A percentile compares a stretch with the other conserved stretches of the same genome.
These are phyloP conservation scores for Mesoclemmys tuberculata DNA, from an alignment of 2,113 vertebrate genomes.

Conservation along the genomic window DNA sequence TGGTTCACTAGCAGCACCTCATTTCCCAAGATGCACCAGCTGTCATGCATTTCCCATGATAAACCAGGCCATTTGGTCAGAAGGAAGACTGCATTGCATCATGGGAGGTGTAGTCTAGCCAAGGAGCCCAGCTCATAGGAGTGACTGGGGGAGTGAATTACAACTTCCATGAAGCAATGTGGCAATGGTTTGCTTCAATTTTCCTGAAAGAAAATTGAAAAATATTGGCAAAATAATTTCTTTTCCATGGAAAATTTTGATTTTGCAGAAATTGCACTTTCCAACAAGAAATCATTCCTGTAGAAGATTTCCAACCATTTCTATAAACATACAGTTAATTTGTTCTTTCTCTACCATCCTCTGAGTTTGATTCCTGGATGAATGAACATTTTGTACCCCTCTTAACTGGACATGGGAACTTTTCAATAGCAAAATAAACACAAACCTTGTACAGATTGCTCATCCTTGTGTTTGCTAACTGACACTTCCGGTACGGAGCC, in stretches of 20 bases:
- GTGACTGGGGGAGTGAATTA: too few relatives aligned
- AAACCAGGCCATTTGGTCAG: neutral
- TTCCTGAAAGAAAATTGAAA: too few relatives aligned
- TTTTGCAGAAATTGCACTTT: neutral
- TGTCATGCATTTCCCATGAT: neutral
- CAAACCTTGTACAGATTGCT: neutral
- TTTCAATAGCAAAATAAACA: neutral
- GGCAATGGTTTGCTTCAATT: too few relatives aligned
- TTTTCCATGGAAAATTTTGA: neutral
- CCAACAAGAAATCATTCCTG: neutral
- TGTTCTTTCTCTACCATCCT: neutral
- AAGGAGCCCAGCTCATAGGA: too few relatives aligned
- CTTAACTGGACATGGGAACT: neutral
- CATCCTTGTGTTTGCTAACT: neutral
- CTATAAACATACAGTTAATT: neutral
- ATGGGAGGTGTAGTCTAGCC: too few relatives aligned
- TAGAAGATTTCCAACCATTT: neutral
- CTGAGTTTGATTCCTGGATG: neutral
- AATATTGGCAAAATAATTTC: too few relatives aligned
- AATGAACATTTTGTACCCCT: neutral
- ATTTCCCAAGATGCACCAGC: neutral
- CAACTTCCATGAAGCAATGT: too few relatives aligned
- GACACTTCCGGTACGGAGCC: too few relatives aligned
- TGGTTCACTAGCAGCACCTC: neutral
- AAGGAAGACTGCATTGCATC: too few relatives aligned